These are phyloP conservation scores for Erythrocercus mccallii DNA, from an alignment of 2,113 vertebrate genomes.

Conservation along the genomic window DNA sequence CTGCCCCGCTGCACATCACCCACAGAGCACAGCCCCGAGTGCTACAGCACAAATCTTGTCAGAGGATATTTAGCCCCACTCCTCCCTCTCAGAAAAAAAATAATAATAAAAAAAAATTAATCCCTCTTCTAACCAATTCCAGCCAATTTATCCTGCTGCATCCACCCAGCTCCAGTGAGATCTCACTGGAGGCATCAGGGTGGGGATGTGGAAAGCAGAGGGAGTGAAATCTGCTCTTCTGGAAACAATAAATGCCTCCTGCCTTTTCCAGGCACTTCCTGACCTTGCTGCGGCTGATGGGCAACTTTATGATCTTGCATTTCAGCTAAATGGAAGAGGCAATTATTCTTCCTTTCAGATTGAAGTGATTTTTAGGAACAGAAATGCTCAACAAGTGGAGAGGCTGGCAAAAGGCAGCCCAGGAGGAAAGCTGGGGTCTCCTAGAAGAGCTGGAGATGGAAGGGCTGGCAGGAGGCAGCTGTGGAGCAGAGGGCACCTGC, in stretches of 20 bases:
- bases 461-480: background rate
- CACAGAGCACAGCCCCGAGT: background rate
- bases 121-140: background rate
- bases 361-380: constrained; percentile 11
- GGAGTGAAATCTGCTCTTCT: constrained; percentile 17
- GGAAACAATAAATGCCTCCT: constrained; percentile 50
- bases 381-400: background rate
- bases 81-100: background rate
- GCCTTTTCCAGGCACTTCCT: constrained; percentile 12
- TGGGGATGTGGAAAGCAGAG: constrained; percentile 10
- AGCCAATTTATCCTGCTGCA: background rate
- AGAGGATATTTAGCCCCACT: background rate
- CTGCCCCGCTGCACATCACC: background rate
- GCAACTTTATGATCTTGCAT: constrained; percentile 30
- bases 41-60: background rate
- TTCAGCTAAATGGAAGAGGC: constrained; percentile 37
- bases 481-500: background rate
- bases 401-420: background rate
- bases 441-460: background rate
- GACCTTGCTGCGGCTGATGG: constrained; percentile 36
- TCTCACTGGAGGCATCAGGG: constrained; percentile 34
- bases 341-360: constrained; percentile 24
- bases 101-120: too few relatives aligned
- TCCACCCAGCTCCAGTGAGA: constrained; percentile 21
- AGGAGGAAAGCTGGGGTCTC: background rate